These are phyloP conservation scores for Spicauda simplicius DNA, from an alignment of 2,888 invertebrate species.

Conservation along the genomic window DNA sequence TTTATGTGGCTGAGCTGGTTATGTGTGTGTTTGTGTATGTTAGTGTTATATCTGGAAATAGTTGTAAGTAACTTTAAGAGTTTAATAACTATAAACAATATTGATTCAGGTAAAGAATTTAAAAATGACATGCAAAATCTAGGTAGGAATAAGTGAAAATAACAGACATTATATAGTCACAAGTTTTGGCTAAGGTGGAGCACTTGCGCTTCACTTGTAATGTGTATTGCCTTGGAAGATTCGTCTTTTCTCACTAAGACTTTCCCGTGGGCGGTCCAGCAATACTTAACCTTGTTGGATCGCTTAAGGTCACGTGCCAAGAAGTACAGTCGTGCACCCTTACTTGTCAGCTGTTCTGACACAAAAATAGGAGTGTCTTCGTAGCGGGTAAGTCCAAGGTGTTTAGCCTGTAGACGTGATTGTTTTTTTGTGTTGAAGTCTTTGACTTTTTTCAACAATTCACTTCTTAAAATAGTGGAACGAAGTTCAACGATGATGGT, in stretches of 20 bases:
- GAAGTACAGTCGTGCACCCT: constrained; percentile 36
- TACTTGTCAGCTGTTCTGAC: constrained; percentile 37
- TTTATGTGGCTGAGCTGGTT: not conserved
- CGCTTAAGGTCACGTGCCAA: constrained; percentile 33
- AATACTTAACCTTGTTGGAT: constrained; percentile 2
- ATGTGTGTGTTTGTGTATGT: not conserved
- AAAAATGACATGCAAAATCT: constrained; percentile 1
- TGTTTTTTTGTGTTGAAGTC: constrained; percentile 39
- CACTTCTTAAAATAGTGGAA: constrained; percentile 32
- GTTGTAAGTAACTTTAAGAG: not conserved
- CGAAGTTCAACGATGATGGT: constrained; percentile 34
- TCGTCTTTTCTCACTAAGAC: constrained; percentile 10
- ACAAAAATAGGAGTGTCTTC: constrained; percentile 39
- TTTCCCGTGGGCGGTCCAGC: constrained; percentile 6
- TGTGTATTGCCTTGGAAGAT: constrained; percentile 5
- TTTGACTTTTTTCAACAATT: constrained; percentile 38
- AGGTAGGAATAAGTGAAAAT: not conserved
- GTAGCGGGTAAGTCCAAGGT: constrained; percentile 32
- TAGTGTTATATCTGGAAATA: no score
- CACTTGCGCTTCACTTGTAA: constrained; percentile 9
- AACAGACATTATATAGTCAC: constrained; percentile 3
- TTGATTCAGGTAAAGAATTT: not conserved
- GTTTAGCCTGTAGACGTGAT: constrained; percentile 39
- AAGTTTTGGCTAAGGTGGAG: not conserved
- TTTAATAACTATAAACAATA: not conserved